These are phyloP conservation scores for Zosterops hypoxanthus DNA, from an alignment of 2,113 vertebrate species.

Conservation along the genomic window DNA sequence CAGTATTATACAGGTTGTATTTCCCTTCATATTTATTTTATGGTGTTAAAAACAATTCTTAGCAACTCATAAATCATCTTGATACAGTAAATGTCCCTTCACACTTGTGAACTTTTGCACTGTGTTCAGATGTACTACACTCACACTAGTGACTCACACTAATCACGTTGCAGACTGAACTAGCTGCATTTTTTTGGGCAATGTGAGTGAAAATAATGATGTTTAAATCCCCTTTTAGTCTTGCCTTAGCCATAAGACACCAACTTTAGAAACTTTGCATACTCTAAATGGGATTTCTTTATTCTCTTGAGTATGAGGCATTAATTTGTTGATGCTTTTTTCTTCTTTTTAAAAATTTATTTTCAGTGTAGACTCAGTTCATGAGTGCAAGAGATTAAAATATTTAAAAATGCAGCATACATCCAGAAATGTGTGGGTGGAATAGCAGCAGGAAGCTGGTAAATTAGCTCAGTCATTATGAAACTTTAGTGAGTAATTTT, in stretches of 20 bases:
- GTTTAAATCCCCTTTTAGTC: not conserved
- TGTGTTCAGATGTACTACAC: not conserved
- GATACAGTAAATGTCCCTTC: not conserved
- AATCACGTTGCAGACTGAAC: not conserved
- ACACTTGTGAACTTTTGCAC: not conserved
- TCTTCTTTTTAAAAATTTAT: not conserved
- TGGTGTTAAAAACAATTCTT: not conserved
- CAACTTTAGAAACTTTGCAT: not conserved
- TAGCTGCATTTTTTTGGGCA: not conserved
- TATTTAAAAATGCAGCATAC: not conserved
- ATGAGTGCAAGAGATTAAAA: not conserved
- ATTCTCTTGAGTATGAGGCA: not conserved
- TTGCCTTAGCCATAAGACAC: not conserved
- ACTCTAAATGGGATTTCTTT: not conserved
- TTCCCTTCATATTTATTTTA: not conserved
- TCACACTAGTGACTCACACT: not conserved
- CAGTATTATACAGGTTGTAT: not conserved
- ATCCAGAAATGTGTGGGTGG: not conserved
- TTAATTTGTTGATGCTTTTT: not conserved
- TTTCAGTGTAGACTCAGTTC: not conserved
- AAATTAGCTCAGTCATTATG: not conserved
- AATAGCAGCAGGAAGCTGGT: not conserved
- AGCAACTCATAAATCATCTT: not conserved
- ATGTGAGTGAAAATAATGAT: not conserved
- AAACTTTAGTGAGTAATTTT: not conserved